These are phyloP conservation scores for Venustaconcha ellipsiformis DNA, from an alignment of 1,140 invertebrate genomes.

Conservation along the genomic window DNA sequence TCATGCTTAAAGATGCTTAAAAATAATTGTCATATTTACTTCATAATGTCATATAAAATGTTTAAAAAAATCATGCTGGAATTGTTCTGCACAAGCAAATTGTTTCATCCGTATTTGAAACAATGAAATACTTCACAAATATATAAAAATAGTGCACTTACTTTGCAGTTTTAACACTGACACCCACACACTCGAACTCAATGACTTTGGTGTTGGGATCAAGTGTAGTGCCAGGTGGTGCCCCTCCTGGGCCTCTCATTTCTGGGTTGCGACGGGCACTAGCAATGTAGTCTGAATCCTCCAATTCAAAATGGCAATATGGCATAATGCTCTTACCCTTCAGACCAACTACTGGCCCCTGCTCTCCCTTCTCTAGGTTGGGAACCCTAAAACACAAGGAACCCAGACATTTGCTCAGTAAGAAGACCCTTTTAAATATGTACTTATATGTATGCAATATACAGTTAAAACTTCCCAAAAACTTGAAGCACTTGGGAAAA, in stretches of 20 bases:
- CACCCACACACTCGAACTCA: slow-evolving; percentile 65
- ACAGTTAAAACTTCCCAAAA: no score
- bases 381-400: slow-evolving; percentile 53
- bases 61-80: no score
- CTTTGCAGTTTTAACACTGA: slow-evolving; percentile 56
- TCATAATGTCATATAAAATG: no score
- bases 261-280: slow-evolving; percentile 64
- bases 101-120: no score
- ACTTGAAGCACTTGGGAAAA: no score
- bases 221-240: slow-evolving; percentile 62
- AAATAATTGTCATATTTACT: no score
- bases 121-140: no score
- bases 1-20: no score
- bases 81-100: no score
- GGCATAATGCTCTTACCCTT: slow-evolving; percentile 66
- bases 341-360: slow-evolving; percentile 62
- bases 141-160: slow-evolving; percentile 35
- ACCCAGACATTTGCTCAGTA: background rate
- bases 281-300: slow-evolving; percentile 68
- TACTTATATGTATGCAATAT: no score
- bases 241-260: slow-evolving; percentile 61
- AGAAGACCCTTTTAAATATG: no score
- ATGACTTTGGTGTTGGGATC: slow-evolving; percentile 67
- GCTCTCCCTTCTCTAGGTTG: slow-evolving; percentile 59
- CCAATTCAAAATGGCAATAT: slow-evolving; percentile 70